A percentile compares a stretch with the other conserved stretches of the same genome.
Evolutionary conservation across 2,797 vertebrate genomes (phyloP).

Genomic region (Margarornis squamiger): DNA sequence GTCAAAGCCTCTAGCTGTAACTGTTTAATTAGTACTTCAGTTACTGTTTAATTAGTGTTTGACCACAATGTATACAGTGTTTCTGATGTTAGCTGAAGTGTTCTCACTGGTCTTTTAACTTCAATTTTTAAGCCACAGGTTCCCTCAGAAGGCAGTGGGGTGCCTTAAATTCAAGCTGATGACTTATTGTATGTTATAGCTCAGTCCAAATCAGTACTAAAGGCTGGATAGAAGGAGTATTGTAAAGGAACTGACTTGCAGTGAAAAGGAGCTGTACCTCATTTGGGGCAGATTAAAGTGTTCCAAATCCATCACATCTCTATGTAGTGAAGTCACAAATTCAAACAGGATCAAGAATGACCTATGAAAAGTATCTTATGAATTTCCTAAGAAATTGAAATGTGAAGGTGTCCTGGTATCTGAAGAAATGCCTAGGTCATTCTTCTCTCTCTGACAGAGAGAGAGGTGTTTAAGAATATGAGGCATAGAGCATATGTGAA

Average conservation of each 20-base stretch:
- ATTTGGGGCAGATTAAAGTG: background rate
- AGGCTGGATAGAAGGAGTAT: background rate
- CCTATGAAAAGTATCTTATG: background rate
- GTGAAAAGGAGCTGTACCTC: background rate
- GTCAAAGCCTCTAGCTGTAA: background rate
- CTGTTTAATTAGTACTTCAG: constrained; percentile 36
- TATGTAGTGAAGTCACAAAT: background rate
- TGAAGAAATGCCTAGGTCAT: background rate
- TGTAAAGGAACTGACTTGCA: background rate
- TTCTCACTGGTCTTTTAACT: background rate
- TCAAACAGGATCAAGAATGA: background rate
- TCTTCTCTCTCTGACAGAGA: background rate
- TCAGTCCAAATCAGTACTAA: background rate
- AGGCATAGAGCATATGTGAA: background rate
- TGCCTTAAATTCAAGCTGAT: background rate
- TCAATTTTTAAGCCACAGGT: background rate
- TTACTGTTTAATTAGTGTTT: constrained; percentile 34
- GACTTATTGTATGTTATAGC: background rate
- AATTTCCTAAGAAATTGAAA: background rate
- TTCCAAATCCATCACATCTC: background rate
- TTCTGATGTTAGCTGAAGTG: background rate
- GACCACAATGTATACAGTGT: background rate
- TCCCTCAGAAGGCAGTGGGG: background rate
- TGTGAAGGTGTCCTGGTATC: background rate
- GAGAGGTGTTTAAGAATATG: background rate